Evolutionary conservation across 2,797 vertebrate genomes (phyloP).

Genomic region (Eutrigla gurnardus): DNA sequence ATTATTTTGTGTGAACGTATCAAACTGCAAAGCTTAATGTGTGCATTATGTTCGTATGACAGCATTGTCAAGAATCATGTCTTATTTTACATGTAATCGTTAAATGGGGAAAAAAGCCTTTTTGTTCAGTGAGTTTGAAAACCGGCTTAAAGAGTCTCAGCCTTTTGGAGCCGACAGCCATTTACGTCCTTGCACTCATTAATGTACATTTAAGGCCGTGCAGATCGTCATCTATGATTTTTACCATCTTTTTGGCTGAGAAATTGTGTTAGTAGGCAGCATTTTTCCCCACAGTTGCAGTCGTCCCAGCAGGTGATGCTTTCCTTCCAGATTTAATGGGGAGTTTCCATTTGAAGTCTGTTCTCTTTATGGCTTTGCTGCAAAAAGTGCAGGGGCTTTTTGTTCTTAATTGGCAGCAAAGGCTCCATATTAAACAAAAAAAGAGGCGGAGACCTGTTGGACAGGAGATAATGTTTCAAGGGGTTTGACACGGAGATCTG

Average conservation of each 20-base stretch:
- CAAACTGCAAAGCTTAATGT: no score
- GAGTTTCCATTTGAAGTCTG: slow-evolving; percentile 80
- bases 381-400: slow-evolving; percentile 56
- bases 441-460: slow-evolving; percentile 75
- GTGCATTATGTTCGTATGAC: no score
- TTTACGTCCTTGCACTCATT: slow-evolving; percentile 12
- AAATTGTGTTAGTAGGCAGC: slow-evolving; percentile 61
- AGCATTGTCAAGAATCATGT: no score
- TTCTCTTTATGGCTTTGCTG: slow-evolving; percentile 71
- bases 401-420: slow-evolving; percentile 75
- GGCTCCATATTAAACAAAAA: slow-evolving; percentile 66
- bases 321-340: slow-evolving; percentile 72
- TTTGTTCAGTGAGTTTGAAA: neutral
- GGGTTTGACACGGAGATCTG: slow-evolving; percentile 39
- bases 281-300: slow-evolving; percentile 64
- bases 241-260: slow-evolving; percentile 39
- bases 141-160: slow-evolving; percentile 31
- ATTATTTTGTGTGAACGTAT: no score
- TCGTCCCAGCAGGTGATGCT: slow-evolving; percentile 77
- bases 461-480: slow-evolving; percentile 17
- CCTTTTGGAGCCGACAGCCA: slow-evolving; percentile 1
- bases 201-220: slow-evolving; percentile 3
- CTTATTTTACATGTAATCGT: no score
- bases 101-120: neutral
- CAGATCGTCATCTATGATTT: slow-evolving; percentile 14